These are phyloP conservation scores for Eledona agricola DNA, from an alignment of 2,888 invertebrate genomes.

Conservation along the genomic window DNA sequence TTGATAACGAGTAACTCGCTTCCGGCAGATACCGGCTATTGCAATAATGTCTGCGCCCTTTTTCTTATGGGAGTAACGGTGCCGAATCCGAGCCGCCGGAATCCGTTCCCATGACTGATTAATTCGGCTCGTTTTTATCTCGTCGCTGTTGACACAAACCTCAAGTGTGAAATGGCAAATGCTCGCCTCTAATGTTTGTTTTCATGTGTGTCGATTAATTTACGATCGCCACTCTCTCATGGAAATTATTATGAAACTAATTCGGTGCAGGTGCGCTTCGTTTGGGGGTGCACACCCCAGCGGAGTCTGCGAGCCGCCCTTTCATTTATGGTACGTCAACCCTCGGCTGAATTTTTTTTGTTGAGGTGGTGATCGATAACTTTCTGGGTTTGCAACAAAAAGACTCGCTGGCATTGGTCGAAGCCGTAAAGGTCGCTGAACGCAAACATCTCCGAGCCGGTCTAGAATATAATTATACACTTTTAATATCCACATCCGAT, in stretches of 20 bases:
- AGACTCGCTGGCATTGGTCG: conserved; percentile 22
- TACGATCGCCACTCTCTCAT: conserved; percentile 6
- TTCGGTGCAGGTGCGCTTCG: conserved; percentile 1
- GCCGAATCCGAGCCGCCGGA: no score
- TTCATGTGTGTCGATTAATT: conserved; percentile 17
- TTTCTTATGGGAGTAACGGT: no score
- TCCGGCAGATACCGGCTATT: no score
- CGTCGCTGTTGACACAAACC: conserved; percentile 14
- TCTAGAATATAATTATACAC: conserved; percentile 43
- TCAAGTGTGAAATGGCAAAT: conserved; percentile 15
- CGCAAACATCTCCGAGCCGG: conserved; percentile 44
- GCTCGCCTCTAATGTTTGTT: conserved; percentile 7
- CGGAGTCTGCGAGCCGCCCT: conserved; percentile 15
- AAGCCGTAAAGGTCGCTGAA: conserved; percentile 42
- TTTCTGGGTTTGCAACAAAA: conserved; percentile 17
- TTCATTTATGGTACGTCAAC: conserved; percentile 15
- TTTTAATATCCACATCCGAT: conserved; percentile 40
- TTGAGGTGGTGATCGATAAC: conserved; percentile 11
- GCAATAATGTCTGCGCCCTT: no score
- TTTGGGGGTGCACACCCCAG: conserved; percentile 3
- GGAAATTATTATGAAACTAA: no score
- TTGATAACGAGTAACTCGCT: conserved; percentile 24
- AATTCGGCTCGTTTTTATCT: conserved; percentile 6
- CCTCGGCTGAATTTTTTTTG: conserved; percentile 17
- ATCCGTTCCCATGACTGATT: conserved; percentile 13